Evolutionary conservation across 1,140 invertebrate genomes (phyloP), one percentile per base, ranked within the genome.

Genomic region (Temnothorax nylanderi): DNA sequence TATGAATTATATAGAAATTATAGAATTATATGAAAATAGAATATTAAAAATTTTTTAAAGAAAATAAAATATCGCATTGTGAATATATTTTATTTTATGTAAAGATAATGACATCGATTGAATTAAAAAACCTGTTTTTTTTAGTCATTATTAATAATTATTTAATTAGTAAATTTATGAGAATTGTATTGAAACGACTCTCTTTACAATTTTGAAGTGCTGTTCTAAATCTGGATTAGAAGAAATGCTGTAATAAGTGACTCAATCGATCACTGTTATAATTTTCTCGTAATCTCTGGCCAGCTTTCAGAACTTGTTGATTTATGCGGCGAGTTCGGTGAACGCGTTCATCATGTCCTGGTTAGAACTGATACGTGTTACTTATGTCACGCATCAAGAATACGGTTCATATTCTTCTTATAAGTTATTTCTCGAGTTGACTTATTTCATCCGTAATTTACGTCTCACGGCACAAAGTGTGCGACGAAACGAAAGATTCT

Each of bases 281-380:
- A 62, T 62, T 77, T 77, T 47, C 75, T 47, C 72, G 32, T 34
- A 41, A 41, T n/a, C 34, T 37, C 18, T 47, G 21, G 2, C 5
- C 10, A 34, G 37, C 37, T 77, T 62, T 62, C 56, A 77, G 41
- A 44, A 62, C 37, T 62, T n/a, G 37, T 62, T 77, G 56, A 77
- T 76, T 76, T 60, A 76, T 60, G 56, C 37, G 37, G 16, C 74
- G 54, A 60, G 56, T 60, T 60, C 34, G n/a, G 21, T 44, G 54
- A 62, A 77, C 56, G 75, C 26, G 75, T 62, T 62, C 37, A 47
- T 62, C 41, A n/a, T 37, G 51, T 37, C 56, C 10, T 6, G 34
- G 32, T 58, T 58, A 58, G 16, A 58, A 76, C 21, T 58, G 74
- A 76, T 76, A 76, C 0, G 37, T 21, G 51, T 58, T 76, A 56